Evolutionary conservation across 2,888 invertebrate species (phyloP).

Genomic region (Argyresthia albistria): DNA sequence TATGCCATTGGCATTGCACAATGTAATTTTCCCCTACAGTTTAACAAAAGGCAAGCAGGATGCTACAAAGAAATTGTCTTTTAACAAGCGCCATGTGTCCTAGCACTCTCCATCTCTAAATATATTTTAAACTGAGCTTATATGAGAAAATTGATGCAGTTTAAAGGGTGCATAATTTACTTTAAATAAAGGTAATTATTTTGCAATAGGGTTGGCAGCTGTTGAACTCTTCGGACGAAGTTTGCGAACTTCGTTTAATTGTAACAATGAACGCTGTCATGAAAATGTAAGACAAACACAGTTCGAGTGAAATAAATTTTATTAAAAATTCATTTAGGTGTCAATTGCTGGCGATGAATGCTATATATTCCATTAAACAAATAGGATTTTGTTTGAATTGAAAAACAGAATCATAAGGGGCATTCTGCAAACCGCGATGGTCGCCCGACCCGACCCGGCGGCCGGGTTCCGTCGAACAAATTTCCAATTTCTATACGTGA

Average conservation of each 20-base stretch:
- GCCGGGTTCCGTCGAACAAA: conserved; percentile 20
- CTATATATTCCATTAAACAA: no score
- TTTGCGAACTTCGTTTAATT: neutral
- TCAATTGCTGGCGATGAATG: no score
- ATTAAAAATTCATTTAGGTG: no score
- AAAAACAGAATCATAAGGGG: neutral
- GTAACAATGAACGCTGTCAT: neutral
- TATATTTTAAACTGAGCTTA: conserved; percentile 51
- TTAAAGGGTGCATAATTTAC: conserved; percentile 70
- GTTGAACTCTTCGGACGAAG: conserved; percentile 19
- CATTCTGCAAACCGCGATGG: neutral
- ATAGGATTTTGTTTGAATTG: neutral
- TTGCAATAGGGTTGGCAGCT: conserved; percentile 64
- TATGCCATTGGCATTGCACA: conserved; percentile 20
- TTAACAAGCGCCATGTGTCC: conserved; percentile 55
- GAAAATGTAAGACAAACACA: neutral
- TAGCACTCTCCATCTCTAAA: conserved; percentile 39
- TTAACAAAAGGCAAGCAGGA: neutral
- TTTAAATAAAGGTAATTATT: conserved; percentile 53
- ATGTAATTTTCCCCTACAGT: conserved; percentile 34
- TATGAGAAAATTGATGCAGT: conserved; percentile 61
- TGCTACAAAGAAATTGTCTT: conserved; percentile 40
- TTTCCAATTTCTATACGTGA: conserved; percentile 66
- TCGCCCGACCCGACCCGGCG: conserved; percentile 12
- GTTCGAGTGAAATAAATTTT: no score